phyloP scores from a whole-genome alignment of 2,797 vertebrate species.

The Pipistrellus kuhlii region DNA sequence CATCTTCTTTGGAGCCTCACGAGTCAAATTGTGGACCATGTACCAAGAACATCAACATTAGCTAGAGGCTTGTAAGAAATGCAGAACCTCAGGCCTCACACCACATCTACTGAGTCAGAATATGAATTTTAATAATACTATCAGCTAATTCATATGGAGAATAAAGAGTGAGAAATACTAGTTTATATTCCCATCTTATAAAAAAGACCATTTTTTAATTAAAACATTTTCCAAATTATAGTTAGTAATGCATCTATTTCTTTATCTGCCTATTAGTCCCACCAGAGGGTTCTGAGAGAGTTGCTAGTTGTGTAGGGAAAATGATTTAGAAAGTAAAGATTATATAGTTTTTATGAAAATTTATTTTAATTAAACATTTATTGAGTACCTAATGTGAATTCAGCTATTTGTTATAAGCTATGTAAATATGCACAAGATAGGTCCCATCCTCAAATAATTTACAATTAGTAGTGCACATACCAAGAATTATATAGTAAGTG shows the following conservation, averaged over 20 bases:
- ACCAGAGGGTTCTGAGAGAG: neutral
- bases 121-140: neutral
- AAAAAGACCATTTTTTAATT: neutral
- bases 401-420: neutral
- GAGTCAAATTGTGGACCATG: neutral
- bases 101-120: neutral
- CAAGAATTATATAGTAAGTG: neutral
- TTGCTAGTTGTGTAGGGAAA: neutral
- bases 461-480: neutral
- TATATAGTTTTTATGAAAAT: constrained; percentile 11
- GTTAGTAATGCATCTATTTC: neutral
- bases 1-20: neutral
- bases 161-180: neutral
- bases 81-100: neutral
- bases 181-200: neutral
- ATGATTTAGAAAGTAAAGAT: constrained; percentile 37
- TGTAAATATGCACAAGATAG: neutral
- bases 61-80: neutral
- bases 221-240: neutral
- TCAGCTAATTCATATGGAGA: neutral
- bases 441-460: neutral
- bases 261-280: neutral
- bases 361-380: neutral
- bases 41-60: neutral
- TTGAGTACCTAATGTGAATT: neutral